phyloP scores from a whole-genome alignment of 2,888 invertebrate genomes.

The Tineola bisselliella region DNA sequence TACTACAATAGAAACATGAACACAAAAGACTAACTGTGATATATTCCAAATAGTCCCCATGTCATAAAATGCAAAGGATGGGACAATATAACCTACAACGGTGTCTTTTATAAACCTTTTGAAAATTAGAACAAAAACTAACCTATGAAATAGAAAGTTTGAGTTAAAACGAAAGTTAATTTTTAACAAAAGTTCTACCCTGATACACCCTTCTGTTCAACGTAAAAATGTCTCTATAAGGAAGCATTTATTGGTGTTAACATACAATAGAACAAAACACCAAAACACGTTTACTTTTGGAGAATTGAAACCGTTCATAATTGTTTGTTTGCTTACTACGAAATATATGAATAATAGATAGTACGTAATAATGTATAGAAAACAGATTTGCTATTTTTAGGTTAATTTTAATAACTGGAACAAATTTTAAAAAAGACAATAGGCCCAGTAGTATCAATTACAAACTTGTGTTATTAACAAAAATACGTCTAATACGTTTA shows the following conservation, averaged over 20 bases:
- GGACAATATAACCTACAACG: not conserved
- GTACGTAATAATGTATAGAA: not conserved
- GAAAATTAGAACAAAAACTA: slow-evolving; percentile 28
- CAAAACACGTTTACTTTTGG: not conserved
- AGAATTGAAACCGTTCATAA: not conserved
- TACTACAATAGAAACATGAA: not conserved
- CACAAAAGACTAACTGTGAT: not conserved
- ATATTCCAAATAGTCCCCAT: not conserved
- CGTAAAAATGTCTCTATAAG: not conserved
- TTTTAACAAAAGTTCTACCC: not conserved
- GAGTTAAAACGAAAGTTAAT: slow-evolving; percentile 30
- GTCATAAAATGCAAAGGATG: not conserved
- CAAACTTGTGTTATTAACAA: too few species aligned
- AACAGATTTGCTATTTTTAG: not conserved
- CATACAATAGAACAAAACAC: not conserved
- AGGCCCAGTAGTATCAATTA: too few species aligned
- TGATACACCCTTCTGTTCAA: not conserved
- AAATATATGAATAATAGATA: not conserved
- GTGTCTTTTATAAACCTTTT: slow-evolving; percentile 17
- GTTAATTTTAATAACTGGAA: too few species aligned
- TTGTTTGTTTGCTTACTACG: not conserved
- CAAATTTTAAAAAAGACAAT: too few species aligned
- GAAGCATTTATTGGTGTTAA: not conserved
- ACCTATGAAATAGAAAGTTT: slow-evolving; percentile 31
- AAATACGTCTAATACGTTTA: too few species aligned